phyloP scores from a whole-genome alignment of 2,113 vertebrate genomes.

The Cettia cetti region DNA sequence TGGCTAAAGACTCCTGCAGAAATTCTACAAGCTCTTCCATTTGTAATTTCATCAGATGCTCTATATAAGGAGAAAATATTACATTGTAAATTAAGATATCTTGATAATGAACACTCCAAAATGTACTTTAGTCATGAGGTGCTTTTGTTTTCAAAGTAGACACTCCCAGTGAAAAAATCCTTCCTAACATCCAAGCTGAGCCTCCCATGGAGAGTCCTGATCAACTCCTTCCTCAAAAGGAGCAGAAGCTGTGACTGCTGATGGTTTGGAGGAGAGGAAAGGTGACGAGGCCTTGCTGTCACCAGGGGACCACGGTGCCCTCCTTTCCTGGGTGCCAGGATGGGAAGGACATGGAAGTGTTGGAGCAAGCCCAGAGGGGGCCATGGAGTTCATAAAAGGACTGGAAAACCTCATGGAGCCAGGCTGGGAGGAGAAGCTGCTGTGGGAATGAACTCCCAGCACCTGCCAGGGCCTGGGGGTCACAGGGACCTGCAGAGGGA shows the following conservation, averaged over 20 bases:
- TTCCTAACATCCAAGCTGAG: background rate
- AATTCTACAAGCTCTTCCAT: slow-evolving; percentile 98
- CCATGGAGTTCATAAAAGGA: accelerated
- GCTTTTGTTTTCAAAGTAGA: background rate
- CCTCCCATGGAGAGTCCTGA: accelerated
- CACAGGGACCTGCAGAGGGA: background rate
- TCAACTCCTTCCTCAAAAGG: accelerated
- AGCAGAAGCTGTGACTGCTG: background rate
- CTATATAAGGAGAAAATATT: slow-evolving; percentile 65
- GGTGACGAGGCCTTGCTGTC: accelerated
- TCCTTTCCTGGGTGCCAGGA: too few relatives aligned
- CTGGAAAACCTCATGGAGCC: accelerated
- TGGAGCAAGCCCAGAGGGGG: background rate
- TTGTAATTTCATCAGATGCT: slow-evolving; percentile 89
- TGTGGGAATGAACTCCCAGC: background rate
- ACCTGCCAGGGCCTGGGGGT: background rate
- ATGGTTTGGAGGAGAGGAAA: background rate
- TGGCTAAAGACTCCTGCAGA: slow-evolving; percentile 90
- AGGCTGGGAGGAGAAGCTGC: background rate
- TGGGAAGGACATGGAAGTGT: background rate
- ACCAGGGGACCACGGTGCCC: accelerated
- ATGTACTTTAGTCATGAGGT: background rate
- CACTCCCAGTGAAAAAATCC: background rate
- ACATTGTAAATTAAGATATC: background rate
- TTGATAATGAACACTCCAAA: background rate